Base-by-base conservation (phyloP, 2,888 invertebrate species). In the Melanostoma mellinum region DNA sequence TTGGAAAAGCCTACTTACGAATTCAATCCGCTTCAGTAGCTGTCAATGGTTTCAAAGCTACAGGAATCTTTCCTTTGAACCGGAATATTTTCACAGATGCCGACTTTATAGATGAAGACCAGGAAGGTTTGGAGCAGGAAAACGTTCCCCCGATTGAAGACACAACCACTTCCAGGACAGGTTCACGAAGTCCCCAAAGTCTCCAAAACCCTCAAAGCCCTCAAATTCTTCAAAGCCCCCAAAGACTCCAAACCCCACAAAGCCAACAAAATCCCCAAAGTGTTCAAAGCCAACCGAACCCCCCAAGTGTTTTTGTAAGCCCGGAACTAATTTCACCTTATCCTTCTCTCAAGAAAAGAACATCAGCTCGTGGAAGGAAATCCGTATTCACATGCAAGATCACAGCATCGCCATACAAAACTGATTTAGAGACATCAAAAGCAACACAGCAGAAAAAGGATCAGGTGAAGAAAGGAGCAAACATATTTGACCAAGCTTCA, bases 31-130 rank as follows among this genome's bases (percentile, higher is more conserved):
- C 35, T 44, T 55, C 44, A 55, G 35, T 55, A 44, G 73, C 73
- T n/a, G 63, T 63, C 53, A 63, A 73, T 46, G 55, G 55, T 10
- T 60, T 60, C 42, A 71, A 71, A 71, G 56, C 58, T 50, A 60
- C 71, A 20, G 40, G 52, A 10, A 61, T 68, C n/a, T 67, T 52
- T 53, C 36, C 68, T 68, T 33, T 53, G 10, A 44, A 44, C 46
- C 55, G 46, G 9, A 68, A 68, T 33, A 68, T 46, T 68, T 67
- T 68, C 40, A 68, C 36, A 9, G 55, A 44, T 42, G 20, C 55
- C 42, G 35, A 40, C 50, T 65, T 65, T 48, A 8, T 52, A 65
- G 63, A 65, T 36, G 36, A 50, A 63, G 38, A 63, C n/a, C n/a
- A n/a, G 50, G 32, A 33, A 3, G 6, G 42, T 10, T 10, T 44